A percentile compares a stretch with the other conserved stretches of the same genome.
Conservation (phyloP, 1,140 invertebrate species). For the Pentalonia nigronervosa region DNA sequence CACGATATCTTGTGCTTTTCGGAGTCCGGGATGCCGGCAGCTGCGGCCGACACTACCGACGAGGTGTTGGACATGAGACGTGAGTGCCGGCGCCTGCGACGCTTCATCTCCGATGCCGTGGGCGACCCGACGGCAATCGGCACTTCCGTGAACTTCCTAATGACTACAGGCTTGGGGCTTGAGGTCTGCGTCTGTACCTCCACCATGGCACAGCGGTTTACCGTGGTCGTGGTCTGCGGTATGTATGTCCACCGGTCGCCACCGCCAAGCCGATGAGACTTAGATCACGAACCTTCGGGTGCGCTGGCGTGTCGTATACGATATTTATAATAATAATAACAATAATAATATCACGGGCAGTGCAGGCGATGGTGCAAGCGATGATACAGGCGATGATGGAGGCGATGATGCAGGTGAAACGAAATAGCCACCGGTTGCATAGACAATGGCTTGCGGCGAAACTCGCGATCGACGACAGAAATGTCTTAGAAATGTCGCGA, state of each 20-base stretch:
- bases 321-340: not conserved
- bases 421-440: not conserved
- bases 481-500: not conserved
- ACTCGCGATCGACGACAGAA: not conserved
- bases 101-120: not conserved
- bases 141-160: not conserved
- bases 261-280: not conserved
- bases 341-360: not conserved
- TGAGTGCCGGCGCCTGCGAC: not conserved
- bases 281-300: not conserved
- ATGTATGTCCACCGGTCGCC: not conserved
- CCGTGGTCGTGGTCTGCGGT: not conserved
- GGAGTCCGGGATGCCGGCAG: not conserved
- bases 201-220: not conserved
- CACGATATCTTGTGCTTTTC: slow-evolving; percentile 34
- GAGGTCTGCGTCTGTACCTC: not conserved
- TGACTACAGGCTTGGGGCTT: not conserved
- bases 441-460: not conserved
- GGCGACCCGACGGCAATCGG: not conserved
- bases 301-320: not conserved
- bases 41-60: not conserved
- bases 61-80: slow-evolving; percentile 5
- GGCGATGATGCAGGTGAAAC: not conserved
- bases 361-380: not conserved
- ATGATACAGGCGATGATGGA: not conserved